These are phyloP conservation scores for Protosalanx chinensis DNA, from an alignment of 2,797 vertebrate species.

Conservation along the genomic window DNA sequence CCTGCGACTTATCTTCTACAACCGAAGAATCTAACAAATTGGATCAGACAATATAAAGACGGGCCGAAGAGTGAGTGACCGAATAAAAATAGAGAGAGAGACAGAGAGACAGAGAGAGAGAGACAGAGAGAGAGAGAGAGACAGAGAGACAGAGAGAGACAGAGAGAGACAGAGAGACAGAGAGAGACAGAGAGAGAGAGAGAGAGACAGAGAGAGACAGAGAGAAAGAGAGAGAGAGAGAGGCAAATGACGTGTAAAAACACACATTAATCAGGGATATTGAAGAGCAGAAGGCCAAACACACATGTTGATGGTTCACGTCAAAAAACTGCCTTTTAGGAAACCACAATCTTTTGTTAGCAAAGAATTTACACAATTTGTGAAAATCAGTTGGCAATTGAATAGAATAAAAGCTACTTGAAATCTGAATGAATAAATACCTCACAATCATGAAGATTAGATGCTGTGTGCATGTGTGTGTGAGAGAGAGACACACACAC, in stretches of 20 bases:
- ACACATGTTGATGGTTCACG: background rate
- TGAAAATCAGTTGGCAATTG: background rate
- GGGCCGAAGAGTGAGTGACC: constrained; percentile 19
- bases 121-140: background rate
- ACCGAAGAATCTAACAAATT: constrained; percentile 63
- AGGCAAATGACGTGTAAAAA: no score
- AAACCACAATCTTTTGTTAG: background rate
- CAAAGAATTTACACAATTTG: background rate
- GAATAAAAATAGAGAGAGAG: constrained; percentile 7
- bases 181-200: no score
- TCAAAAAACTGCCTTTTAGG: background rate
- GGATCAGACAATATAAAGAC: constrained; percentile 53
- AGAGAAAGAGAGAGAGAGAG: no score
- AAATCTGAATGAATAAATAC: background rate
- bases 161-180: no score
- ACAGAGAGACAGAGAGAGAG: background rate
- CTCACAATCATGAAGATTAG: no score
- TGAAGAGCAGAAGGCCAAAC: background rate
- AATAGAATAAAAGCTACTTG: background rate
- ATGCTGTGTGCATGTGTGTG: background rate
- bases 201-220: no score
- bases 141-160: background rate
- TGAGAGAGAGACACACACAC: no score
- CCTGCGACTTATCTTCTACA: constrained; percentile 53
- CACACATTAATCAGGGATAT: no score